Evolutionary conservation across 2,113 vertebrate species (phyloP), one percentile per base, ranked within the genome.

Genomic region (Columba livia): DNA sequence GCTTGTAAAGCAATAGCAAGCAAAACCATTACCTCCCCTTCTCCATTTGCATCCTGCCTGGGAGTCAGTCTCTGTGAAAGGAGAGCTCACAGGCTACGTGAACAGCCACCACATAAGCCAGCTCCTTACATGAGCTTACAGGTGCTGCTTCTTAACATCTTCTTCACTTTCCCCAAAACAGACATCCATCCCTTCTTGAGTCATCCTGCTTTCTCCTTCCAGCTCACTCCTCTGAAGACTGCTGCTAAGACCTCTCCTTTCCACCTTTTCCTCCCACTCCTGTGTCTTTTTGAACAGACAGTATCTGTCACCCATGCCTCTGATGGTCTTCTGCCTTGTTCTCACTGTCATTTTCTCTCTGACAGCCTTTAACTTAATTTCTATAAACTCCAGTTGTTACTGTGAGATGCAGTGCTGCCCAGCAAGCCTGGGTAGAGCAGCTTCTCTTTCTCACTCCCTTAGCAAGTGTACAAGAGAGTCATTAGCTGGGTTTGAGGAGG

Each of bases 281-380:
- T 0, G 0, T 1, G 0, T 21, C 51, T 51, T 60, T 77, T 40
- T 56, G 11, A 73, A 32, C 1, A 0, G 36, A 15, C 4, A 8
- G 2, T 15, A 11, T 11, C 40, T 13, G 54, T 12, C 36, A 57
- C 12, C 6, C 6, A 0, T 16, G 3, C 34, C 24, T 78, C 17
- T 25, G 17, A 58, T 17, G 5, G 2, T 73, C 12, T 79, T 61
- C 34, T 71, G 21, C 17, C 38, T 58, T 51, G 11, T 53, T 77
- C 28, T 53, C 28, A n/a, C 6, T 23, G 4, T 42, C 8, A 26
- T 85, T 26, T 65, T 13, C 29, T 47, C 56, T 54, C 66, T 19
- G 38, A 17, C 7, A 60, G 31, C 3, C 17, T 72, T 62, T 20
- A 60, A 40, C 29, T 24, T 47, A 23, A 56, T n/a, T 81, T 65